A percentile compares a stretch with the other conserved stretches of the same genome.
Evolutionary conservation across 37 sponge, comb jelly and placozoan species (phyloP).

Genomic region (Haliclona indistincta): DNA sequence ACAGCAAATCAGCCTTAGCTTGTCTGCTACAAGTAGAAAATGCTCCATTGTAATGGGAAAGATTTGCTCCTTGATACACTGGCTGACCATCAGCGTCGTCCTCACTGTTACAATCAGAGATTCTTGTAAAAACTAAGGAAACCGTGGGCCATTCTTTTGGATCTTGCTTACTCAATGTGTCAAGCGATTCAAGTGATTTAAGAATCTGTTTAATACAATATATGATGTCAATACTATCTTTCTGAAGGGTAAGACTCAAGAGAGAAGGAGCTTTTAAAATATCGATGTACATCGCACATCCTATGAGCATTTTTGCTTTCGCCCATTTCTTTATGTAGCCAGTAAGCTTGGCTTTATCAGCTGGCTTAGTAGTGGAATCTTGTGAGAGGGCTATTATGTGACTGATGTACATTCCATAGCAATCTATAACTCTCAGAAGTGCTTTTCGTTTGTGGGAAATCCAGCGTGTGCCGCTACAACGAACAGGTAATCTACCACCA

Average conservation of each 20-base stretch:
- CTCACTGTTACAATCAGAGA: too few species aligned
- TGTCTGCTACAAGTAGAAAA: too few species aligned
- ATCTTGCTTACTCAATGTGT: slow-evolving; percentile 25
- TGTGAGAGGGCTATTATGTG: slow-evolving; percentile 25
- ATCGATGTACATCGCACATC: slow-evolving; percentile 55
- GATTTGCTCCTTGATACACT: slow-evolving; percentile 28
- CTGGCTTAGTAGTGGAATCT: slow-evolving; percentile 21
- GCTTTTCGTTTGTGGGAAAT: slow-evolving; percentile 55
- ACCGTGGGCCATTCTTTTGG: slow-evolving; percentile 55
- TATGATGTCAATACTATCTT: slow-evolving; percentile 22
- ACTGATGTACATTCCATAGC: slow-evolving; percentile 49
- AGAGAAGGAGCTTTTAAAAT: slow-evolving; percentile 50
- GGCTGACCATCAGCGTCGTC: slow-evolving; percentile 9
- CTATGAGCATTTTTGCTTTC: slow-evolving; percentile 33
- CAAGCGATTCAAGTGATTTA: slow-evolving; percentile 35
- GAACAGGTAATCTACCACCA: slow-evolving; percentile 49
- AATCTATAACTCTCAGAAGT: slow-evolving; percentile 54
- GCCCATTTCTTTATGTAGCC: slow-evolving; percentile 51
- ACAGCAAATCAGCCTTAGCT: slow-evolving; percentile 32
- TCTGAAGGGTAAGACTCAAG: slow-evolving; percentile 59
- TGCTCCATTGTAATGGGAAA: too few species aligned
- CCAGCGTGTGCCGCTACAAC: slow-evolving; percentile 46
- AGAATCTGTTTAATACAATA: slow-evolving; percentile 49
- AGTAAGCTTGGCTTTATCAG: slow-evolving; percentile 32
- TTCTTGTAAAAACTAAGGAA: slow-evolving; percentile 19